Evolutionary conservation across 2,113 vertebrate genomes (phyloP), one percentile per base, ranked within the genome.

Genomic region (Gulo gulo): DNA sequence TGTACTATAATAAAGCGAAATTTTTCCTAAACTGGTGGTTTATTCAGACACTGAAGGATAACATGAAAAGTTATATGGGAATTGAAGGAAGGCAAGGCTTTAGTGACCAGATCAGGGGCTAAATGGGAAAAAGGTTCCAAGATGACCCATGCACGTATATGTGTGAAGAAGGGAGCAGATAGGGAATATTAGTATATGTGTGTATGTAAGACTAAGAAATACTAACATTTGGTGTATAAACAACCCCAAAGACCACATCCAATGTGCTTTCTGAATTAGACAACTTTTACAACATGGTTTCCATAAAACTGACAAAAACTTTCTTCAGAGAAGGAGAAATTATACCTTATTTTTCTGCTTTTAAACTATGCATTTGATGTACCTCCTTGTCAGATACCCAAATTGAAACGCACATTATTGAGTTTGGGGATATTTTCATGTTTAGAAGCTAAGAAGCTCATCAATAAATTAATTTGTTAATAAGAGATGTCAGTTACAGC

Each of bases 381-480:
- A 81, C 57, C 52, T 52, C 13, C 13, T 96, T 65, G 14, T 80
- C 80, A 94, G 69, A n/a, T 65, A 50, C 11, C 34, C 50, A 65
- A 47, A 69, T 45, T 94, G 76, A 98, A 97, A 93, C 31, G 24
- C 11, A 50, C 80, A 21, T 91, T 55, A 9, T 80, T 86, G 74
- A 45, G 63, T 79, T 52, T 15, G 52, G 29, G 21, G 65, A 63
- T 65, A 23, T 80, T 47, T 14, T 57, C 42, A 50, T 57, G 39
- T 74, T 97, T 94, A 94, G n/a, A 95, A 96, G 14, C 15, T 82
- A 88, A 71, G 14, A 91, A 67, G 31, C 78, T 85, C 42, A 78
- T 18, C 29, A 87, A 21, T 88, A n/a, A 63, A 31, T 55, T 76
- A 71, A 71, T 45, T 55, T 29, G 71, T 57, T 89, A 71, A 45